Conservation (phyloP, 64 coral and sea anemone species). For the Porites lutea region DNA sequence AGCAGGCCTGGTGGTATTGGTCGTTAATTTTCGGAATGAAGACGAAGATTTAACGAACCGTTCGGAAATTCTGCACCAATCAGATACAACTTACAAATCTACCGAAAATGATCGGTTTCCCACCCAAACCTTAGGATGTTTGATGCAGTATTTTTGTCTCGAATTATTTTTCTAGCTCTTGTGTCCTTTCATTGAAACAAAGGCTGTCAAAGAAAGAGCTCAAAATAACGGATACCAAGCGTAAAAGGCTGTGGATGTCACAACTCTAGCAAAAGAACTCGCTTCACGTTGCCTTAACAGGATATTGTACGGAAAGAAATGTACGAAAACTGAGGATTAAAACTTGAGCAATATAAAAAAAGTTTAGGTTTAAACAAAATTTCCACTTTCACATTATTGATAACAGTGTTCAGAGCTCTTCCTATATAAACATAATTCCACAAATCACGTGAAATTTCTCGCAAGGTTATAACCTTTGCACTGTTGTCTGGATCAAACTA, state of each 20-base stretch:
- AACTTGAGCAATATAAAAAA: no score
- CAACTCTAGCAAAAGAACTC: no score
- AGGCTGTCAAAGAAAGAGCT: background rate
- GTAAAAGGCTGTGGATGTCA: no score
- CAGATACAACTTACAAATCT: background rate
- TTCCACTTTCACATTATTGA: background rate
- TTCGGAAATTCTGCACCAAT: background rate
- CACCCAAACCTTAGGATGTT: background rate
- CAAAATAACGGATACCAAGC: background rate
- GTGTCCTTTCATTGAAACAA: background rate
- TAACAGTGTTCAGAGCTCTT: background rate
- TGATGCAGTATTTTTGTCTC: background rate
- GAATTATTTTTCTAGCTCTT: background rate
- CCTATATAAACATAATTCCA: background rate
- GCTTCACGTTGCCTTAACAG: no score
- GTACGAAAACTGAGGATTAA: no score
- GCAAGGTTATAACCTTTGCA: background rate
- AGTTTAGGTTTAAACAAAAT: no score
- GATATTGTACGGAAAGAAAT: no score
- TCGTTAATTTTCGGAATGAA: background rate
- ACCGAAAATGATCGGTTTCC: background rate
- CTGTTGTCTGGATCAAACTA: background rate
- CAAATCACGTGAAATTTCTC: background rate
- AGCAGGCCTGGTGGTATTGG: no score
- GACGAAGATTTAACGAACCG: background rate